Evolutionary conservation across 2,113 vertebrate species (phyloP).

Genomic region (Ranitomeya variabilis): DNA sequence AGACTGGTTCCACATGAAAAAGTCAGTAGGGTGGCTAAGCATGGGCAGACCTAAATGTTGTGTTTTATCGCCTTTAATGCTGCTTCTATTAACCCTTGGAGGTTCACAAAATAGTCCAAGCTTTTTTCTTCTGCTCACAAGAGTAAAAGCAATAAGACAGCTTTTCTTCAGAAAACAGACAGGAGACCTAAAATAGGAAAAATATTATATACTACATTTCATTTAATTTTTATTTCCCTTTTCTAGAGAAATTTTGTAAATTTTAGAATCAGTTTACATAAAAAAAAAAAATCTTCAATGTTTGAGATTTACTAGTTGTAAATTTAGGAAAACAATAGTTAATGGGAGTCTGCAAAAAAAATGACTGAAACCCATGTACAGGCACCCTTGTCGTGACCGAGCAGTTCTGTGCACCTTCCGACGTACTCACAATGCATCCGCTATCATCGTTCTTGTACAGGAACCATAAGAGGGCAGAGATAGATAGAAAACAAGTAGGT

Average conservation of each 20-base stretch:
- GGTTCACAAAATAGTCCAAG: neutral
- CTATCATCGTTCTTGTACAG: no score
- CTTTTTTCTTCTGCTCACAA: neutral
- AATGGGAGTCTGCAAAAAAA: neutral
- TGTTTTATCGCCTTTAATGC: constrained; percentile 46
- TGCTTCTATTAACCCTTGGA: constrained; percentile 23
- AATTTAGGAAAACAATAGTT: neutral
- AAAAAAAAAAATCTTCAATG: neutral
- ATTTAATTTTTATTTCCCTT: no score
- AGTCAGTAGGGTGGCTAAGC: constrained; percentile 41
- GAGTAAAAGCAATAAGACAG: neutral
- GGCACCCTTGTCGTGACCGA: no score
- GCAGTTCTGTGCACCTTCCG: no score
- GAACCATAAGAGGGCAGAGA: no score
- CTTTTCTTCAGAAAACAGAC: neutral
- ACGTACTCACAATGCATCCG: no score
- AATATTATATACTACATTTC: neutral
- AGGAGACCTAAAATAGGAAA: neutral
- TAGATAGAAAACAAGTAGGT: no score
- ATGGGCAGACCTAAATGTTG: constrained; percentile 57
- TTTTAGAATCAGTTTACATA: neutral
- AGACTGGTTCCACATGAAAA: constrained; percentile 61
- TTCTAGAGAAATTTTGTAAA: no score
- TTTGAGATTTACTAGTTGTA: neutral
- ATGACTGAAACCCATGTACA: no score